phyloP scores from a whole-genome alignment of 2,113 vertebrate species.

The Peromyscus polionotus region DNA sequence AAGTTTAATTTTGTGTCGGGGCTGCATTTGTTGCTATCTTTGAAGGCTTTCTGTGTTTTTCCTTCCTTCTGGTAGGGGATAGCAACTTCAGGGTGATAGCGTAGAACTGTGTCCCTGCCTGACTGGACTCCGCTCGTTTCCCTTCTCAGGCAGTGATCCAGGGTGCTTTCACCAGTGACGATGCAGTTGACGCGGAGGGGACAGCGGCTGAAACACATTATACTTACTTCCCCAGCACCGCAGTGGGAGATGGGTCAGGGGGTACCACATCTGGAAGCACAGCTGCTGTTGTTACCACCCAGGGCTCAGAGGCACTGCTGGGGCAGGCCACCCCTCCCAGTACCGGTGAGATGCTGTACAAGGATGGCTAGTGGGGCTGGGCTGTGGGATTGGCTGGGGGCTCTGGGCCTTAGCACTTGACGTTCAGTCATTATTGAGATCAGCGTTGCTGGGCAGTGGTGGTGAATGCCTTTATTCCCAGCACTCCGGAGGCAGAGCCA shows the following conservation, averaged over 20 bases:
- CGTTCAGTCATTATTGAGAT: neutral
- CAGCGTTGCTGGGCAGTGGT: neutral
- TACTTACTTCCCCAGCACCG: constrained; percentile 87
- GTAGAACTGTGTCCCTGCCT: neutral
- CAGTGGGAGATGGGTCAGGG: constrained; percentile 85
- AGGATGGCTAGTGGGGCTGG: neutral
- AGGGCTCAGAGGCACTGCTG: constrained; percentile 87
- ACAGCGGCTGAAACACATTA: constrained; percentile 87
- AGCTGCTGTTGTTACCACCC: constrained; percentile 87
- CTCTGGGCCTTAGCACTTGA: neutral
- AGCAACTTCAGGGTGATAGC: neutral
- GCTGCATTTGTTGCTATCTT: too few relatives aligned
- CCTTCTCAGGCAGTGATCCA: constrained; percentile 87
- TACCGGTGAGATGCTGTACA: constrained; percentile 70
- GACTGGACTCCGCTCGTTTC: neutral
- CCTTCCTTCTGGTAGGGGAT: too few relatives aligned
- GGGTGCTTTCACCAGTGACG: constrained; percentile 89
- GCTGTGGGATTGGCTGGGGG: neutral
- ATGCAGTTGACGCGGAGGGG: constrained; percentile 85
- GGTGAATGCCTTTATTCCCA: too few relatives aligned
- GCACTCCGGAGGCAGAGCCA: neutral
- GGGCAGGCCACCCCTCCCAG: constrained; percentile 87
- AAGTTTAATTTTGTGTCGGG: neutral
- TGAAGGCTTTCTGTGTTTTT: neutral
- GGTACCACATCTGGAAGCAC: constrained; percentile 81